Evolutionary conservation across 2,113 vertebrate genomes (phyloP), one percentile per base, ranked within the genome.

Genomic region (Cyprinus carpio): DNA sequence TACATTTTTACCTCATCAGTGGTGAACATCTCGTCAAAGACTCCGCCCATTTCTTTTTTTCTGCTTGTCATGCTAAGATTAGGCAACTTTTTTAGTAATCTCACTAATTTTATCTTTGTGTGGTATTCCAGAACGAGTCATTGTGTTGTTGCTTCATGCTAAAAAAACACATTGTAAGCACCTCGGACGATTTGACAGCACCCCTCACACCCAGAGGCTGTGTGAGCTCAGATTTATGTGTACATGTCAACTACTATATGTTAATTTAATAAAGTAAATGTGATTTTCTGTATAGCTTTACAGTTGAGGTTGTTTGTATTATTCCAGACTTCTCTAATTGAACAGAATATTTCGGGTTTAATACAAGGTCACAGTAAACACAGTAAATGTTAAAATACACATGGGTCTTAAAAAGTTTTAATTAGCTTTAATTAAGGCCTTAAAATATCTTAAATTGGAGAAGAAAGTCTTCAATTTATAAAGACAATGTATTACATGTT

Each of bases 1-100:
- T 3, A 85, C 84, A 9, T 62, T 89, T 84, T 92, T 75, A 88
- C 89, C 91, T 94, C 93, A 94, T 93, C 92, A 84, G 20, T 93
- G 93, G 93, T 90, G 90, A 93, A 91, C 90, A 89, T 91, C 90
- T 71, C 23, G 31, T 56, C 46, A 0, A 40, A 25, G 20, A 25
- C 23, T 62, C 56, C 75, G 16, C 27, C 51, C 51, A 6, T 60
- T 78, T 56, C 1, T 37, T n/a, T 71, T 37, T 34, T 77, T n/a
- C 13, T 27, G 56, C 29, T 71, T 4, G 49, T 34, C 27, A 11
- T 25, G 27, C 23, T 25, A 74, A 64, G 4, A 56, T 74, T 43
- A 46, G 6, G 15, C 20, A 6, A 54, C 23, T 58, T 27, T 58
- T 3, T 23, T 15, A 2, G 20, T 51, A 75, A 23, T 51, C 20